Percentiles rank a stretch among this genome's conserved stretches.
These are phyloP conservation scores for Drosophila sechellia DNA, from an alignment of 1,140 invertebrate species.

Conservation along the genomic window DNA sequence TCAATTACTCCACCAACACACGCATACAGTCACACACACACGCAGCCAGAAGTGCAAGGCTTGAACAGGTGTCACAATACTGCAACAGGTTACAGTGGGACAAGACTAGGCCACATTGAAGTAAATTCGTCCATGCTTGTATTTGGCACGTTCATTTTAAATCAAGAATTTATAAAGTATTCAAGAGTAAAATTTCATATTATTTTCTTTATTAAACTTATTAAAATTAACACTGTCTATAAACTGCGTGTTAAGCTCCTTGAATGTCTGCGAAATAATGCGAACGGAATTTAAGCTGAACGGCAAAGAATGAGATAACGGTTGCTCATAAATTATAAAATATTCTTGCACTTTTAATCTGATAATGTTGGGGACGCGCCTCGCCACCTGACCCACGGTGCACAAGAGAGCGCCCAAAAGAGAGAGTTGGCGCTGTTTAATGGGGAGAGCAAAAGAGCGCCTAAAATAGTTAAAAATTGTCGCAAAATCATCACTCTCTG, in stretches of 20 bases:
- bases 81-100: slow-evolving; percentile 47
- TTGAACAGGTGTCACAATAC: slow-evolving; percentile 43
- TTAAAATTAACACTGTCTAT: background rate
- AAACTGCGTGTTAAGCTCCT: background rate
- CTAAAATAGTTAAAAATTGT: slow-evolving; percentile 18
- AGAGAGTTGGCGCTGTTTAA: background rate
- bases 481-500: slow-evolving; percentile 30
- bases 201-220: too few relatives aligned
- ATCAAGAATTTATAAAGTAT: too few relatives aligned
- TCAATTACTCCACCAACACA: slow-evolving; percentile 46
- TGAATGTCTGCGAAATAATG: background rate
- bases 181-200: too few relatives aligned
- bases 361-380: slow-evolving; percentile 22
- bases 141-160: too few relatives aligned
- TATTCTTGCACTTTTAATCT: slow-evolving; percentile 27
- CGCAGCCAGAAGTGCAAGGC: slow-evolving; percentile 9
- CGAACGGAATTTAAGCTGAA: slow-evolving; percentile 1
- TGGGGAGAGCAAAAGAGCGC: slow-evolving; percentile 4
- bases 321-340: slow-evolving; percentile 30
- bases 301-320: slow-evolving; percentile 3
- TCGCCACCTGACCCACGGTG: slow-evolving; percentile 35
- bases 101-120: background rate
- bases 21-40: background rate
- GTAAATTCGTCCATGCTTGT: background rate
- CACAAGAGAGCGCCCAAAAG: slow-evolving; percentile 12